Evolutionary conservation across 2,797 vertebrate species (phyloP).

Genomic region (Manis javanica): DNA sequence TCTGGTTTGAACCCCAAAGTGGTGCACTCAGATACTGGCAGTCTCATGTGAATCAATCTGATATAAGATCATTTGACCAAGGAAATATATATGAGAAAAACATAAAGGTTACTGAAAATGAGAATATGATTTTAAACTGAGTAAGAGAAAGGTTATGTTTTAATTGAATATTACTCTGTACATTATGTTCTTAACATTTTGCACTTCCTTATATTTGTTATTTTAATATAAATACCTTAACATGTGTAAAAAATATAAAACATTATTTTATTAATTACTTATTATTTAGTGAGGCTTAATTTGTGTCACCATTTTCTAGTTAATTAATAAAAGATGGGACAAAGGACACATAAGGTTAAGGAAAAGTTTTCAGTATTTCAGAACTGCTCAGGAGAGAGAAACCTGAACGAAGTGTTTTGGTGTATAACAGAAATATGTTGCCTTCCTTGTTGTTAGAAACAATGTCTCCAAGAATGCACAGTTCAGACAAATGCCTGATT

Average conservation of each 20-base stretch:
- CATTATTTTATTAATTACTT: background rate
- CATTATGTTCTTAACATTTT: background rate
- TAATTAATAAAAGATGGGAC: background rate
- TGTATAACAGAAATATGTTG: background rate
- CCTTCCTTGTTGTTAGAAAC: background rate
- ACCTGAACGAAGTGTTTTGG: background rate
- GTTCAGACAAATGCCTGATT: background rate
- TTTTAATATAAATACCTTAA: background rate
- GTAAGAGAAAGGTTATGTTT: background rate
- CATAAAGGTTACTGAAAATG: background rate
- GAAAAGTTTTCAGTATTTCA: background rate
- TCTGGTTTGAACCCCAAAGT: background rate
- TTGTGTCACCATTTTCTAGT: background rate
- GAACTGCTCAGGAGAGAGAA: background rate
- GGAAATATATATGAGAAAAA: slow-evolving; percentile 31
- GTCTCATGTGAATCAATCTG: background rate
- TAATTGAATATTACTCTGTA: background rate
- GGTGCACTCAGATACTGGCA: background rate
- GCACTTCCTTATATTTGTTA: background rate
- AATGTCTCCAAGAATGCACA: accelerated
- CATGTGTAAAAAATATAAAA: background rate
- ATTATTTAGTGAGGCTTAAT: background rate
- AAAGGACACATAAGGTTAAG: background rate
- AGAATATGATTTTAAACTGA: background rate
- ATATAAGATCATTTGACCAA: background rate